Conservation (phyloP, 2,113 vertebrate genomes). For the Hydrolagus affinis region DNA sequence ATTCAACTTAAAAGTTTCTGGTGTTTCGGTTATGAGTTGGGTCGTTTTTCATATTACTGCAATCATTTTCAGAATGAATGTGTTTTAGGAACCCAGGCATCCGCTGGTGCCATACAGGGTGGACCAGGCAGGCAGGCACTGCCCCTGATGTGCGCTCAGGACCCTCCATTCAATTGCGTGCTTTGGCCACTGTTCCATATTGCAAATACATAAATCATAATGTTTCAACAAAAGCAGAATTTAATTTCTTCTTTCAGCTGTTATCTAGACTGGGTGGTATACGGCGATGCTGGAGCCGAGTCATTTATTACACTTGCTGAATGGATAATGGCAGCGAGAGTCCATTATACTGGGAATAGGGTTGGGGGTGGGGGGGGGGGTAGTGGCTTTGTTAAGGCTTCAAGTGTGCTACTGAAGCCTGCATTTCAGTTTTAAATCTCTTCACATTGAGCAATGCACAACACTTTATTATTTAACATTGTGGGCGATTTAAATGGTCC, state of each 20-base stretch:
- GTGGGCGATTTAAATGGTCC: slow-evolving; percentile 20
- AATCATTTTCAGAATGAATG: background rate
- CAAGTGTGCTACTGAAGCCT: slow-evolving; percentile 61
- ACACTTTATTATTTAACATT: slow-evolving; percentile 70
- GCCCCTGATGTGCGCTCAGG: slow-evolving; percentile 55
- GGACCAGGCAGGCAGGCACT: slow-evolving; percentile 53
- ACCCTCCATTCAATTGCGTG: slow-evolving; percentile 59
- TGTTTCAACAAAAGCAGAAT: slow-evolving; percentile 97
- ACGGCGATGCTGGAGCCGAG: slow-evolving; percentile 71
- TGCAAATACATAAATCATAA: slow-evolving; percentile 99
- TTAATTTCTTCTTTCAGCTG: slow-evolving; percentile 87
- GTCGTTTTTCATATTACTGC: background rate
- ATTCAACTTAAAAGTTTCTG: too few relatives aligned
- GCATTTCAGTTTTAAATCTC: slow-evolving; percentile 63
- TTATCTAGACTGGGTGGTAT: slow-evolving; percentile 83
- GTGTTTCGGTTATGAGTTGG: too few relatives aligned
- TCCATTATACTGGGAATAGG: slow-evolving; percentile 59
- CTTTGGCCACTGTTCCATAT: slow-evolving; percentile 71
- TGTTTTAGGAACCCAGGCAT: background rate
- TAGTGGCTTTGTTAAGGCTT: slow-evolving; percentile 70
- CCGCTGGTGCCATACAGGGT: slow-evolving; percentile 46
- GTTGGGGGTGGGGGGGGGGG: background rate
- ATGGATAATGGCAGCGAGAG: slow-evolving; percentile 82
- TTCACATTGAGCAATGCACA: slow-evolving; percentile 69
- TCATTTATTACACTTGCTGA: slow-evolving; percentile 93